Evolutionary conservation across 2,888 invertebrate species (phyloP).

Genomic region (Microctonus aethiopoides): DNA sequence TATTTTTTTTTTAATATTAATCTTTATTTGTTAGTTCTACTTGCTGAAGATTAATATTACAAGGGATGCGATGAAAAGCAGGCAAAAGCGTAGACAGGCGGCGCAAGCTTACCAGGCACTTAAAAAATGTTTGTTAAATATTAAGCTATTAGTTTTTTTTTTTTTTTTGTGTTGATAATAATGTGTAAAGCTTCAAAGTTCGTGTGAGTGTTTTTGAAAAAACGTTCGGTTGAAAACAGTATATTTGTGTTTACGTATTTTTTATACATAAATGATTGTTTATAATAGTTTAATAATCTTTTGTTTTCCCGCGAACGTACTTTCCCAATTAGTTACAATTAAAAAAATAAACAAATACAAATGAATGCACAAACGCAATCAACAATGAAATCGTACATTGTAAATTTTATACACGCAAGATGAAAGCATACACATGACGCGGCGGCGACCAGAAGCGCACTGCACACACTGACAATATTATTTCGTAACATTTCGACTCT

Average conservation of each 20-base stretch:
- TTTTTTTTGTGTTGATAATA: not conserved
- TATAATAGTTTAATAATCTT: not conserved
- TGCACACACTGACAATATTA: slow-evolving; percentile 64
- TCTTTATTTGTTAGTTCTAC: not conserved
- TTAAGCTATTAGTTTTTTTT: not conserved
- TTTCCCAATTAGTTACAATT: slow-evolving; percentile 14
- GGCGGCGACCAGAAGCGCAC: slow-evolving; percentile 64
- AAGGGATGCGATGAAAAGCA: slow-evolving; percentile 6
- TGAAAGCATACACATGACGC: slow-evolving; percentile 50
- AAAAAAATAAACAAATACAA: not conserved
- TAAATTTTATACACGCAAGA: slow-evolving; percentile 36
- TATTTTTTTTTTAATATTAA: not conserved
- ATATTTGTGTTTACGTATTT: not conserved
- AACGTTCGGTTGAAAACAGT: slow-evolving; percentile 9
- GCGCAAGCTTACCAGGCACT: slow-evolving; percentile 22
- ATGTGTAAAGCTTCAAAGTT: not conserved
- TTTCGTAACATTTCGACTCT: slow-evolving; percentile 33
- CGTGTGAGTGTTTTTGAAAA: slow-evolving; percentile 9
- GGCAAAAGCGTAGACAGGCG: slow-evolving; percentile 12
- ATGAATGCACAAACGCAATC: slow-evolving; percentile 12
- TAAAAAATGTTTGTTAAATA: slow-evolving; percentile 6
- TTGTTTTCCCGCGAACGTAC: slow-evolving; percentile 5
- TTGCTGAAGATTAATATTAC: not conserved
- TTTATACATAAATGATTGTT: not conserved
- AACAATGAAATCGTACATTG: not conserved